Evolutionary conservation across 2,888 invertebrate species (phyloP), one percentile per base, ranked within the genome.

Genomic region (Macrophya alboannulata): DNA sequence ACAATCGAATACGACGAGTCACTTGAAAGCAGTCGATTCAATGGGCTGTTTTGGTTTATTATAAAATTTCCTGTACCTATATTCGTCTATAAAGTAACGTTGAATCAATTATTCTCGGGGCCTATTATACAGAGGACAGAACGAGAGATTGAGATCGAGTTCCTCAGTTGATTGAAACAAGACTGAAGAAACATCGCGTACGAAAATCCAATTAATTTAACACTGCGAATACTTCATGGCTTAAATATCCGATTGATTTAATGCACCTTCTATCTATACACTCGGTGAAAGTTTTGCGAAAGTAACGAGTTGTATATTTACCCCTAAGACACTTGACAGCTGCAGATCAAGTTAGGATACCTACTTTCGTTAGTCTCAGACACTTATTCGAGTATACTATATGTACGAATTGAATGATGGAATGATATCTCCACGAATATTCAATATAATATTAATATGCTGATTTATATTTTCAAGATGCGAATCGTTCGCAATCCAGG

Each of bases 1-100:
- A 81, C 81, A 81, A 81, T 81, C 43, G 62, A 81, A 81, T 81
- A 81, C 81, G 81, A 62, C 81, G 81, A 81, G 81, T 81, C 81
- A 81, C 81, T 81, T 43, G n/a, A 40, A 40, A 62, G 43, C 62
- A 40, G 59, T 37, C 5, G 17, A 81, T 81, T 62, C 81, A 81
- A 81, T 59, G 62, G 59, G 31, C 55, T 77, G 43, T 40, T 81
- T 21, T 62, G 62, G 62, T 81, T 81, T 43, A 21, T 43, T 43
- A 43, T 40, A 43, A 81, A 17, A 62, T 62, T 81, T 81, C 31
- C 62, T 37, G 40, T 8, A n/a, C 4, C 6, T 31, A 77, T 17
- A 77, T n/a, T 43, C 43, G 40, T 37, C 43, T 9, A n/a, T n/a
- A 62, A 62, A 59, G 81, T 81, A n/a, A 81, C 12, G 12, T 25